Evolutionary conservation across 2,888 invertebrate species (phyloP).

Genomic region (Ferrisia virgata): DNA sequence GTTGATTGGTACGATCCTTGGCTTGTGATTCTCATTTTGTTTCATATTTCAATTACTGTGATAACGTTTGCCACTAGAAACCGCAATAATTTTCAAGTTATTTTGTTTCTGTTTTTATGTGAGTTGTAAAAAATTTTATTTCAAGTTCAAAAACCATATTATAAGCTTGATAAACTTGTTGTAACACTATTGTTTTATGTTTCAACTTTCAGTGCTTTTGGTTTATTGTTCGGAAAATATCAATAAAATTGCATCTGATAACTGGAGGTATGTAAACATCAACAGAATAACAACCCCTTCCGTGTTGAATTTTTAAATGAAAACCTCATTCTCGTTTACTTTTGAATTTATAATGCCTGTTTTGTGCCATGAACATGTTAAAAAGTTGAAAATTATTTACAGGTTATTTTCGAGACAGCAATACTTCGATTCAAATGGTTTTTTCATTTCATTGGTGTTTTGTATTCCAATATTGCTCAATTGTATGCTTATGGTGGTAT

Average conservation of each 20-base stretch:
- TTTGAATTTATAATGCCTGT: not conserved
- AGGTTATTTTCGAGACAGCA: conserved; percentile 79
- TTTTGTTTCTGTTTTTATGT: conserved; percentile 76
- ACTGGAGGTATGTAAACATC: conserved; percentile 65
- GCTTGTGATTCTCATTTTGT: conserved; percentile 71
- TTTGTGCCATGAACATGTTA: not conserved
- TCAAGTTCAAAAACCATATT: not conserved
- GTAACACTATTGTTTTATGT: not conserved
- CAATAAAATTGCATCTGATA: conserved; percentile 81
- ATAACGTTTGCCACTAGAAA: conserved; percentile 78
- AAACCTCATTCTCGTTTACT: not conserved
- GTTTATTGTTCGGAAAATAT: conserved; percentile 89
- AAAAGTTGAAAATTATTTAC: not conserved
- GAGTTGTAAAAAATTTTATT: conserved; percentile 55
- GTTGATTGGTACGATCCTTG: conserved; percentile 89
- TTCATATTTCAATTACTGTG: conserved; percentile 74
- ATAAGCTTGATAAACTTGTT: not conserved
- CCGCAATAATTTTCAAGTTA: conserved; percentile 80
- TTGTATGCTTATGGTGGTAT: conserved; percentile 91
- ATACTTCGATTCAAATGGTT: conserved; percentile 89
- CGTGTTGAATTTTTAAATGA: not conserved
- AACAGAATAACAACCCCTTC: not conserved
- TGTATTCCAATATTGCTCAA: conserved; percentile 89
- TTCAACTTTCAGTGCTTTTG: conserved; percentile 67
- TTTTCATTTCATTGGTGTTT: conserved; percentile 90